Evolutionary conservation across 2,797 vertebrate genomes (phyloP).

Genomic region (Acestrorhynchus altus): DNA sequence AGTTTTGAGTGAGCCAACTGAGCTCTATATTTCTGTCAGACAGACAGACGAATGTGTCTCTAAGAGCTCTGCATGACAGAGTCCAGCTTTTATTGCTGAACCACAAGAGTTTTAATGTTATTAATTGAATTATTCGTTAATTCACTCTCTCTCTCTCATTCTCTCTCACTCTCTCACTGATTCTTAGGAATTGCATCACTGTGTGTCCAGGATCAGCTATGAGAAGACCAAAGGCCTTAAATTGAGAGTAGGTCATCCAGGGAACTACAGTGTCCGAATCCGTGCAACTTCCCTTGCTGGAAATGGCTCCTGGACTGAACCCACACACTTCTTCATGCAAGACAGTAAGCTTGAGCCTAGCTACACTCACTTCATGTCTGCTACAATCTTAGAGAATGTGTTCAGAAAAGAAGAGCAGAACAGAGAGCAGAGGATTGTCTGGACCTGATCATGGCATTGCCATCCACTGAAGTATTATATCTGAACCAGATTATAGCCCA

Average conservation of each 20-base stretch:
- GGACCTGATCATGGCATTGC: too few species aligned
- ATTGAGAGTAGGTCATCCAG: constrained; percentile 84
- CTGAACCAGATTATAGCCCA: too few species aligned
- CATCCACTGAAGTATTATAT: too few species aligned
- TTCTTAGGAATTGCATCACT: constrained; percentile 81
- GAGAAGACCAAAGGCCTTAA: constrained; percentile 80
- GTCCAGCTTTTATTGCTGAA: too few species aligned
- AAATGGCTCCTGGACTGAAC: constrained; percentile 94
- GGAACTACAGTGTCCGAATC: constrained; percentile 93
- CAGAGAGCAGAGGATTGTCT: too few species aligned
- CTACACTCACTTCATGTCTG: background rate
- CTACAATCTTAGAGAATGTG: too few species aligned
- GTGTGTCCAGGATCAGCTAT: constrained; percentile 89
- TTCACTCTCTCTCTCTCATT: background rate
- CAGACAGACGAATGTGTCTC: background rate
- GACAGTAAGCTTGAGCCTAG: constrained; percentile 81
- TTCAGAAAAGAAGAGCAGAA: too few species aligned
- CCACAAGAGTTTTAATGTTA: too few species aligned
- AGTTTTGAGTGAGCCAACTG: too few species aligned
- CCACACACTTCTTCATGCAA: constrained; percentile 86
- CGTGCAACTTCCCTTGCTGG: constrained; percentile 93
- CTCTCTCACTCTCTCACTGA: background rate
- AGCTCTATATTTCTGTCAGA: too few species aligned
- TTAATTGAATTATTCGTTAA: too few species aligned
- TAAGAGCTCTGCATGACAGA: background rate